These are phyloP conservation scores for Lissocephala sabroskyi DNA, from an alignment of 2,888 invertebrate species.

Conservation along the genomic window DNA sequence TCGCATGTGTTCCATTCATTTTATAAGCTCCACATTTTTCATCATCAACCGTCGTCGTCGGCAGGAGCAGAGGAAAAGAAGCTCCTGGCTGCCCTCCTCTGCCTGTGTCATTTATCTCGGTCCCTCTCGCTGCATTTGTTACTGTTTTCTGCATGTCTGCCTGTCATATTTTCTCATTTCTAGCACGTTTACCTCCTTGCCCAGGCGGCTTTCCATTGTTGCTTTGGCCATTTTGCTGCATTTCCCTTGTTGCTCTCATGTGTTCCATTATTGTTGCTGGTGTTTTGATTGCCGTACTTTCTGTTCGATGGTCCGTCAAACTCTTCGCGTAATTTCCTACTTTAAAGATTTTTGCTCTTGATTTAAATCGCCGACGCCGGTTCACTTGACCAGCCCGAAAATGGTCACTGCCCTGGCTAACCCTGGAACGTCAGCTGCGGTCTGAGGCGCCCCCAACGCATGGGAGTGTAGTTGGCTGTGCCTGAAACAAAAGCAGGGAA, in stretches of 20 bases:
- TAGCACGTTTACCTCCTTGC: constrained; percentile 41
- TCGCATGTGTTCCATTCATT: constrained; percentile 43
- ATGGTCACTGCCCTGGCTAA: too few relatives aligned
- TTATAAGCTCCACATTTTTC: constrained; percentile 57
- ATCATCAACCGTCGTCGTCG: constrained; percentile 24
- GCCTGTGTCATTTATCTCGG: background rate
- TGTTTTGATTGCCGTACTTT: too few relatives aligned
- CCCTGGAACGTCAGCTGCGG: too few relatives aligned
- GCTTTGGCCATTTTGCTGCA: background rate
- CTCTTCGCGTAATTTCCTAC: too few relatives aligned
- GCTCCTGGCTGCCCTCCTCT: too few relatives aligned
- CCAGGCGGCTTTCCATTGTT: constrained; percentile 4
- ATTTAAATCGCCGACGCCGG: too few relatives aligned
- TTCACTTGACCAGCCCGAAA: too few relatives aligned
- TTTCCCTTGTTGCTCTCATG: background rate
- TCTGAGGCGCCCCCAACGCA: too few relatives aligned
- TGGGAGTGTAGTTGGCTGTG: constrained; percentile 17
- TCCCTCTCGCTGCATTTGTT: constrained; percentile 33
- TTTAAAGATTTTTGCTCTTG: too few relatives aligned
- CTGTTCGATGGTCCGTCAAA: too few relatives aligned
- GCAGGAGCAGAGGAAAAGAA: too few relatives aligned
- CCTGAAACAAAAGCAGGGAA: constrained; percentile 12
- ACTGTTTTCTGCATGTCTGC: constrained; percentile 43
- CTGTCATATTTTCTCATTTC: constrained; percentile 57
- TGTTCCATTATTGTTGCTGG: too few relatives aligned